Evolutionary conservation across 2,888 invertebrate species (phyloP).

Genomic region (Dicycla oo): DNA sequence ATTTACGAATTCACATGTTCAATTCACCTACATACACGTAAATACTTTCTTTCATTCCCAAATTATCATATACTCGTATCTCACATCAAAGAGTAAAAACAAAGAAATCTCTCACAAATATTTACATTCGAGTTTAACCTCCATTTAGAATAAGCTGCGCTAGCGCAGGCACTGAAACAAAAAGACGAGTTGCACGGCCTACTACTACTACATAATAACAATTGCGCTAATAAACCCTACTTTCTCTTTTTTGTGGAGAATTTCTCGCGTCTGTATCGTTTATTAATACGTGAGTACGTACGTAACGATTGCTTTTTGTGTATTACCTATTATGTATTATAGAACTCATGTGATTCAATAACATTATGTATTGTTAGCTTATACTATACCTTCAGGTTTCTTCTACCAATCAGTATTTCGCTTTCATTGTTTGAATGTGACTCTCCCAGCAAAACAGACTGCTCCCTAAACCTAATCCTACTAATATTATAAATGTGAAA

Average conservation of each 20-base stretch:
- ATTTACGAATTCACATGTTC: constrained; percentile 29
- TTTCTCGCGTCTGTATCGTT: constrained; percentile 64
- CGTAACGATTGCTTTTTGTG: constrained; percentile 56
- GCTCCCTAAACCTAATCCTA: no score
- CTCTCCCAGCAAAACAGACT: no score
- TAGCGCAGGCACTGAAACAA: constrained; percentile 43
- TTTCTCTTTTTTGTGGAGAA: constrained; percentile 74
- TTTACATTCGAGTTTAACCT: constrained; percentile 59
- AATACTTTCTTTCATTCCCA: constrained; percentile 12
- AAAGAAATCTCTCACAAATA: constrained; percentile 56
- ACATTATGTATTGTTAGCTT: constrained; percentile 16
- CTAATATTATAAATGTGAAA: no score
- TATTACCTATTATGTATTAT: constrained; percentile 44
- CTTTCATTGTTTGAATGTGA: not conserved
- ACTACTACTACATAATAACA: constrained; percentile 58
- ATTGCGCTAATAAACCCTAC: constrained; percentile 72
- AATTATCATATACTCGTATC: constrained; percentile 54
- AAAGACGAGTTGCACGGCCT: constrained; percentile 57
- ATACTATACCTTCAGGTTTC: not conserved
- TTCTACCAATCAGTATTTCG: not conserved
- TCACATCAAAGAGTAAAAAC: constrained; percentile 38
- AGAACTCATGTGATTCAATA: constrained; percentile 50
- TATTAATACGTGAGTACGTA: constrained; percentile 58
- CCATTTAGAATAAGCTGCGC: constrained; percentile 43
- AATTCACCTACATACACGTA: constrained; percentile 20